Evolutionary conservation across 2,888 invertebrate species (phyloP), one percentile per base, ranked within the genome.

Genomic region (Scaptomyza flava): DNA sequence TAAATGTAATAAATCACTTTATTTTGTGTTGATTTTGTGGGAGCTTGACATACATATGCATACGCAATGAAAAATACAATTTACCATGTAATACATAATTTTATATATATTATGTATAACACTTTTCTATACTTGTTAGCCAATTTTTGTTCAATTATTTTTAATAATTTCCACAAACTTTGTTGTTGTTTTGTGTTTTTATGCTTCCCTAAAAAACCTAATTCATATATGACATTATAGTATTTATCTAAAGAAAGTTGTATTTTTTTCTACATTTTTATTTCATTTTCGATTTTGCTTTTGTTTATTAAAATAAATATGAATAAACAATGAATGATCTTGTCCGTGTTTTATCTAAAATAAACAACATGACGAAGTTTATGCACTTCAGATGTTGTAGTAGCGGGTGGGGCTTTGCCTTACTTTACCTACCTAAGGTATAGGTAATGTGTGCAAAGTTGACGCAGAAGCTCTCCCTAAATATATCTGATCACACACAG

Each of bases 1-100:
- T 82, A 79, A 80, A 77, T 81, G 83, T 84, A 86, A 86, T 84
- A 81, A 82, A 85, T 87, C 84, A 85, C 82, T 84, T 87, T 73
- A 79, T 76, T 78, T 72, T 71, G 66, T 68, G 60, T 68, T 72
- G 46, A 66, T 66, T 60, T 64, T 72, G 41, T 66, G 42, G 69
- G 47, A 74, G 59, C 66, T 80, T 79, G 60, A 73, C 52, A 68
- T 73, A 65, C 57, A 31, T 12, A 50, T 9, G 34, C 6, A 61
- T 63, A 68, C 74, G 72, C 69, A 64, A 66, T 48, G 38, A 63
- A 51, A 68, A 58, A 62, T 70, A 27, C 6, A 6, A 6, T 27
- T 27, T 6, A 27, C 27, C 27, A 27, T 27, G 27, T 27, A 52
- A 57, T 57, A 66, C 68, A 67, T 61, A 60, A 36, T 46, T 68